Conservation (phyloP, 2,797 vertebrate genomes). For the Lacerta bilineata region DNA sequence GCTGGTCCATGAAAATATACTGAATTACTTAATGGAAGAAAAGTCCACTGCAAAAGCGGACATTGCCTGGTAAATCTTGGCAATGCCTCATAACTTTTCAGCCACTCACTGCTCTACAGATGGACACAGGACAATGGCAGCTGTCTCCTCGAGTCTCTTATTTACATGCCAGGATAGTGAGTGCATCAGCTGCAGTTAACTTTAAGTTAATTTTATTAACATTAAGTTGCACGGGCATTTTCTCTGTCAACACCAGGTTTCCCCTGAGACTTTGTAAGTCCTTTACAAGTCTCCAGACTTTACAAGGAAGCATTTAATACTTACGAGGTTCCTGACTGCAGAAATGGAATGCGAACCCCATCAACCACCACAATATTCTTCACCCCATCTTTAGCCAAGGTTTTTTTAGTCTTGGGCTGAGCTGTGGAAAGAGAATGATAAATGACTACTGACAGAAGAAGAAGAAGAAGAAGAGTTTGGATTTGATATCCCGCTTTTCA, state of each 20-base stretch:
- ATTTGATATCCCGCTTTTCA: too few species aligned
- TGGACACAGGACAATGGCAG: not conserved
- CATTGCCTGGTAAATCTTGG: not conserved
- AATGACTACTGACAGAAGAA: conserved; percentile 19
- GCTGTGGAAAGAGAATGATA: conserved; percentile 70
- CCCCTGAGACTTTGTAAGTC: not conserved
- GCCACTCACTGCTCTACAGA: not conserved
- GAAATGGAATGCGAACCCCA: conserved; percentile 93
- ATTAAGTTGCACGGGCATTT: not conserved
- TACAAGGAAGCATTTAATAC: conserved; percentile 65
- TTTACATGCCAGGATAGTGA: too few species aligned
- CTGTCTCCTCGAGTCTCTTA: not conserved
- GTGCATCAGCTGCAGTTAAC: not conserved
- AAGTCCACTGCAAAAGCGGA: not conserved
- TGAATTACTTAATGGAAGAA: not conserved
- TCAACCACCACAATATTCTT: conserved; percentile 96
- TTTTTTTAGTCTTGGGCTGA: conserved; percentile 92
- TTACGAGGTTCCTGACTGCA: conserved; percentile 92
- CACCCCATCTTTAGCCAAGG: conserved; percentile 85
- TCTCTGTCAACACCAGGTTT: not conserved
- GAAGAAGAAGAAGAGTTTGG: too few species aligned
- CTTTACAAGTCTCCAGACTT: not conserved
- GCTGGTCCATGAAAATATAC: not conserved
- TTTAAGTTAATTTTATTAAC: not conserved
- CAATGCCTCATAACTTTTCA: not conserved